Evolutionary conservation across 2,797 vertebrate species (phyloP), one percentile per base, ranked within the genome.

Genomic region (Trematomus bernacchii): DNA sequence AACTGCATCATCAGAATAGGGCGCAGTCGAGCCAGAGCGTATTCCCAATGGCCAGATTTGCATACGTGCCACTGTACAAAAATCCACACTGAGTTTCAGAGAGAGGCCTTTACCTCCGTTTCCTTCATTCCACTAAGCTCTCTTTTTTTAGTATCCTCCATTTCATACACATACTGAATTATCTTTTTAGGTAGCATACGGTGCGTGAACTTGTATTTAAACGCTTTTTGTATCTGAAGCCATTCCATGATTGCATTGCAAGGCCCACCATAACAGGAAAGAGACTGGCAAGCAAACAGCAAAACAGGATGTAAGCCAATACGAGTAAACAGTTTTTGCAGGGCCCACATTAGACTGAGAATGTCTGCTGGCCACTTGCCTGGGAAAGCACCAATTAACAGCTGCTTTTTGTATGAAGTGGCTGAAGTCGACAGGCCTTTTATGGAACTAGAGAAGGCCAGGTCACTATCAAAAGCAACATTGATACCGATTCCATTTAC

Each of bases 11-110:
- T 94, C 92, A 90, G 90, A 91, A 87, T 76, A 79, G 82, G 85
- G 90, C 63, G 67, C 84, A 46, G 80, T 57, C 72, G 85, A 86
- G 83, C 89, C 69, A 48, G 68, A 84, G 87, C 70, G 21, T 92
- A 87, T 88, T 94, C 93, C 91, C 93, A 85, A 55, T 87, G 87
- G 92, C 77, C 85, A 89, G 85, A 94, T 95, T 95, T 95, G 90
- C 93, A 95, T 94, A 93, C 63, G 76, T 81, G 78, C 90, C 84
- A 84, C 89, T 90, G 82, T 90, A 91, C 85, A 89, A 83, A 93
- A 94, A 91, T 89, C 86, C 77, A 84, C 83, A 92, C 77, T 51
- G 76, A 80, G 65, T 87, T 87, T 85, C 53, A 77, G 40, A 50
- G 46, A 15, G 40, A 76, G 73, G 52, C 68, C 77, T 82, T 57